A percentile compares a stretch with the other conserved stretches of the same genome.
phyloP scores from a whole-genome alignment of 2,888 invertebrate species.

The Eupithecia centaureata region DNA sequence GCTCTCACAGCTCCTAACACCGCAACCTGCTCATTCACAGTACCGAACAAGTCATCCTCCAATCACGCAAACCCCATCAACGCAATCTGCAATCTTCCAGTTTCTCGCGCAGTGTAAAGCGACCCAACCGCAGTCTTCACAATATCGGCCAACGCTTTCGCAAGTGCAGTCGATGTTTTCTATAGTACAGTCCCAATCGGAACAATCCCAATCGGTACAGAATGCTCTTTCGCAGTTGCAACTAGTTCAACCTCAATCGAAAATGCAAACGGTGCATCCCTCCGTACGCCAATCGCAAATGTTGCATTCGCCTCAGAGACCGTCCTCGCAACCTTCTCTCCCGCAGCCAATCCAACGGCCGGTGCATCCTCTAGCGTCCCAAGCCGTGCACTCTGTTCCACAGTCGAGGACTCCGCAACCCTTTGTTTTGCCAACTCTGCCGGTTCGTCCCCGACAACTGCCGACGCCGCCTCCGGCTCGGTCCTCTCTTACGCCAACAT shows the following conservation, averaged over 20 bases:
- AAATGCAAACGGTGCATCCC: background rate
- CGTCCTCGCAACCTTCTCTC: background rate
- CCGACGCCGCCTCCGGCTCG: background rate
- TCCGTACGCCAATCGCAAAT: background rate
- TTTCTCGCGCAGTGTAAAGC: background rate
- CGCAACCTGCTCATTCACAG: background rate
- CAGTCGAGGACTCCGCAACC: background rate
- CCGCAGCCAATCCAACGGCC: background rate
- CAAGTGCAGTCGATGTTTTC: background rate
- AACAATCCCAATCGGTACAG: background rate
- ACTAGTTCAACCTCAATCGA: background rate
- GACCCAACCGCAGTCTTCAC: background rate
- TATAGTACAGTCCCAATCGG: background rate
- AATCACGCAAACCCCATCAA: background rate
- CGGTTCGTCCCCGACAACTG: background rate
- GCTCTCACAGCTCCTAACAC: background rate
- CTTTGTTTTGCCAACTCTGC: background rate
- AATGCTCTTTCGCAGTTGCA: background rate
- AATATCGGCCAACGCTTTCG: background rate
- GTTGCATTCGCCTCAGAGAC: background rate
- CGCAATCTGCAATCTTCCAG: background rate
- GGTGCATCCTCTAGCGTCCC: background rate
- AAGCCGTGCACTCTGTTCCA: background rate
- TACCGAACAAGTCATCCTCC: conserved; percentile 1
- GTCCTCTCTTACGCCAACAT: background rate